phyloP scores from a whole-genome alignment of 2,888 invertebrate species.

The Apantesis nais region DNA sequence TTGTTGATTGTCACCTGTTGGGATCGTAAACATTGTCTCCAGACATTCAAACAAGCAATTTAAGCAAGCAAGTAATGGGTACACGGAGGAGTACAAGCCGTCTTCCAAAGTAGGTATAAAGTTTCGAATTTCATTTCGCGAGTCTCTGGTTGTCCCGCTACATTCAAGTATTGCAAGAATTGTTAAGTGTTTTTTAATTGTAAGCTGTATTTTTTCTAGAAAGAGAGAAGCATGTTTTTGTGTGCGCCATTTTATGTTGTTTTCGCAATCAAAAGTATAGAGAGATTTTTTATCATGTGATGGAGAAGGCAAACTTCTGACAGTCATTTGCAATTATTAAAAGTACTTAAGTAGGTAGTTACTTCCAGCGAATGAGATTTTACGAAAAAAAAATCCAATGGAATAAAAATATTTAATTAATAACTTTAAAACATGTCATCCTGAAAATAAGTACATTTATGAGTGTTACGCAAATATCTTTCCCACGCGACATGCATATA shows the following conservation, averaged over 20 bases:
- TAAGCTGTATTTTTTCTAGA: not conserved
- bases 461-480: conserved; percentile 6
- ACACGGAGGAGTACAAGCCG: conserved; percentile 38
- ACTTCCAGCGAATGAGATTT: not conserved
- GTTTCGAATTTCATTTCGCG: conserved; percentile 43
- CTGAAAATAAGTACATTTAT: not conserved
- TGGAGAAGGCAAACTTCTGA: not conserved
- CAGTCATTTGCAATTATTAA: not conserved
- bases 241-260: not conserved
- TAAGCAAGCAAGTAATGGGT: conserved; percentile 57
- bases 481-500: conserved; percentile 35
- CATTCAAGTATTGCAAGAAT: conserved; percentile 5
- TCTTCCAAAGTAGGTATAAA: conserved; percentile 29
- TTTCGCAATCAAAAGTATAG: not conserved
- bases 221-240: not conserved
- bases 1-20: conserved; percentile 70
- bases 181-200: conserved; percentile 8
- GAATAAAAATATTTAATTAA: not conserved
- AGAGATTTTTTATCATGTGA: not conserved
- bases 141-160: conserved; percentile 13
- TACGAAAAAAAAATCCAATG: not conserved
- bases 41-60: conserved; percentile 67
- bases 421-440: not conserved
- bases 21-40: conserved; percentile 68
- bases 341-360: not conserved